Conservation (phyloP, 2,113 vertebrate species). For the Xerus inauris region DNA sequence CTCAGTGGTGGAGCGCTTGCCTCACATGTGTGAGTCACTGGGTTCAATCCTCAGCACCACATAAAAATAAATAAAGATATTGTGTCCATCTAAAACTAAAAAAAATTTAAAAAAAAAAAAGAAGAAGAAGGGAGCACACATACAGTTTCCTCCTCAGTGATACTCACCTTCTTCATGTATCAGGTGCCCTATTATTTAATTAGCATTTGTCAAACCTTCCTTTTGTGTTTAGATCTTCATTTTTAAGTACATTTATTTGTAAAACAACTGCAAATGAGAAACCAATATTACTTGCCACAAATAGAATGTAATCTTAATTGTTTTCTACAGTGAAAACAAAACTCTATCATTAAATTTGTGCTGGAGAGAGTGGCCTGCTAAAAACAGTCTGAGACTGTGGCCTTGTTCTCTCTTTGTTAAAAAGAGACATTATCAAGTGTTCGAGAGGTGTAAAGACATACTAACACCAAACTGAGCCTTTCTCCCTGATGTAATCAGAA, state of each 20-base stretch:
- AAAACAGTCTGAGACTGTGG: conserved; percentile 53
- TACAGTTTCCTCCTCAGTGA: not conserved
- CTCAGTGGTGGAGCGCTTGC: no score
- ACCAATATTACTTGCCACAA: conserved; percentile 30
- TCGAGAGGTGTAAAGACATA: conserved; percentile 78
- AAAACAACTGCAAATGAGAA: conserved; percentile 60
- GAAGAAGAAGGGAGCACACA: not conserved
- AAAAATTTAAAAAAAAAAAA: no score
- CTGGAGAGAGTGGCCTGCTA: conserved; percentile 46
- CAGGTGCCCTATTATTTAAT: conserved; percentile 14
- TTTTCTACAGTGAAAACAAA: conserved; percentile 55
- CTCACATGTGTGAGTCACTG: no score
- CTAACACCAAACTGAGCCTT: conserved; percentile 76
- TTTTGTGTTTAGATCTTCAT: conserved; percentile 43
- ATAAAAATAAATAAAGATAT: no score
- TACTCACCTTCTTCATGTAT: not conserved
- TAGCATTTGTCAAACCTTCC: not conserved
- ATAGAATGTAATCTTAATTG: conserved; percentile 44
- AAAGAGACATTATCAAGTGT: conserved; percentile 82
- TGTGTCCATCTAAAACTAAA: no score
- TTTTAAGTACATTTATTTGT: conserved; percentile 64
- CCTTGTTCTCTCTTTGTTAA: conserved; percentile 79
- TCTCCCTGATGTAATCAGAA: conserved; percentile 81
- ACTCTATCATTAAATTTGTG: conserved; percentile 58
- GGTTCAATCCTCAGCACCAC: no score